Evolutionary conservation across 1,140 invertebrate species (phyloP), one percentile per base, ranked within the genome.

Genomic region (Heliconius eleuchia): DNA sequence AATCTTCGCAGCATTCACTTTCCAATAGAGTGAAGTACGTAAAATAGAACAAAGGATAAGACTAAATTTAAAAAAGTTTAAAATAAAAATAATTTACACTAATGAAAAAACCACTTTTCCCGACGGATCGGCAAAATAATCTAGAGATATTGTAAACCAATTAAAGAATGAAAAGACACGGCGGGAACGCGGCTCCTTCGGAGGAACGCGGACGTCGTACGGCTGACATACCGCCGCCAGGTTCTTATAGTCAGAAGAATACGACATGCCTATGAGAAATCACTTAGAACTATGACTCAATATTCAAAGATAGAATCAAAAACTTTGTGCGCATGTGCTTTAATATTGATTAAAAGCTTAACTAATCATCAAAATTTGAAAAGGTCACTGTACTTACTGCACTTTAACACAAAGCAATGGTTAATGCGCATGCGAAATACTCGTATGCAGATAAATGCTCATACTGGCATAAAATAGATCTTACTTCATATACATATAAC

Each of bases 71-170:
- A 71, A 23, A 74, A 79, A 34, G 2, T 23, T 11, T 27, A 46
- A 74, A 73, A 34, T 1, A 71, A 77, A 37, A 37, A 46, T 60
- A 70, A 72, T 37, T 73, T 79, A 79, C 42, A 76, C 66, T 71
- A 79, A 52, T 1, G 78, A 72, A 72, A 79, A 76, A 18, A 79
- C 78, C 1, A 79, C 78, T 79, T 76, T 79, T 30, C 78, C 78
- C 50, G 78, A 71, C 34, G 78, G 57, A 76, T 79, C 78, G 55
- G 73, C 73, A 42, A 79, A 79, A 19, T 55, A 76, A 76, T 79
- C 78, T 74, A 79, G 55, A 71, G 74, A 57, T 72, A 79, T 71
- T 11, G 78, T 57, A 71, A 79, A 79, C n/a, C 50, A 79, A 76
- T 79, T 79, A 52, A 79, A 79, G 75, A 79, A 79, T 19, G 74